phyloP scores from a whole-genome alignment of 2,113 vertebrate genomes.

The Lutjanus erythropterus region DNA sequence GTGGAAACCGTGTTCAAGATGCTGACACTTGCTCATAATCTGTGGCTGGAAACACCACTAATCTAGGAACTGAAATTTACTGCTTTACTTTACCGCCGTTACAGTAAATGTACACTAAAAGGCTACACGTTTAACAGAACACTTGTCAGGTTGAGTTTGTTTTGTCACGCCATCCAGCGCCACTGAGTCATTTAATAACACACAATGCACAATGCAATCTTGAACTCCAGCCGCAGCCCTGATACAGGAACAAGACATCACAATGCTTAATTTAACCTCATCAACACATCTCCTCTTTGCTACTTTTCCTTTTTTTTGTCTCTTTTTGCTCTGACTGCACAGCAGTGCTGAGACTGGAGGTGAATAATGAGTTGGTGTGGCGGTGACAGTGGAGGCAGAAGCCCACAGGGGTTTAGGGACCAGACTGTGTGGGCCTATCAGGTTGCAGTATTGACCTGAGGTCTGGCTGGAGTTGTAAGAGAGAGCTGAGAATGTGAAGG shows the following conservation, averaged over 20 bases:
- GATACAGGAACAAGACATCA: slow-evolving; percentile 42
- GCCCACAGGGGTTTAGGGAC: slow-evolving; percentile 54
- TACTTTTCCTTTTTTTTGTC: neutral
- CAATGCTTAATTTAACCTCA: slow-evolving; percentile 72
- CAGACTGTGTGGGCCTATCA: slow-evolving; percentile 65
- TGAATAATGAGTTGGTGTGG: slow-evolving; percentile 72
- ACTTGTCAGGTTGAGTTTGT: slow-evolving; percentile 23
- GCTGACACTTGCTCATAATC: slow-evolving; percentile 5
- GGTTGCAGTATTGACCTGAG: slow-evolving; percentile 64
- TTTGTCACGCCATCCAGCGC: slow-evolving; percentile 31
- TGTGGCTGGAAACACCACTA: slow-evolving; percentile 4
- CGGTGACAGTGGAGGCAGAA: slow-evolving; percentile 66
- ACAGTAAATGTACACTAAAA: slow-evolving; percentile 13
- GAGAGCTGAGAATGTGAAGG: slow-evolving; percentile 19
- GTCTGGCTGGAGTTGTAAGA: slow-evolving; percentile 47
- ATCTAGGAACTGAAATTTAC: neutral
- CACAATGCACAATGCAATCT: neutral
- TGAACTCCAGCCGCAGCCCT: slow-evolving; percentile 16
- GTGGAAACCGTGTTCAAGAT: slow-evolving; percentile 14
- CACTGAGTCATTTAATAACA: slow-evolving; percentile 37
- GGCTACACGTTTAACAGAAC: neutral
- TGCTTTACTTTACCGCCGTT: neutral
- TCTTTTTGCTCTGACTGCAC: slow-evolving; percentile 35
- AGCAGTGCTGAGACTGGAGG: slow-evolving; percentile 55
- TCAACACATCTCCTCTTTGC: slow-evolving; percentile 58